A percentile compares a stretch with the other conserved stretches of the same genome.
Conservation (phyloP, 2,888 invertebrate species). For the Aporophyla nigra region DNA sequence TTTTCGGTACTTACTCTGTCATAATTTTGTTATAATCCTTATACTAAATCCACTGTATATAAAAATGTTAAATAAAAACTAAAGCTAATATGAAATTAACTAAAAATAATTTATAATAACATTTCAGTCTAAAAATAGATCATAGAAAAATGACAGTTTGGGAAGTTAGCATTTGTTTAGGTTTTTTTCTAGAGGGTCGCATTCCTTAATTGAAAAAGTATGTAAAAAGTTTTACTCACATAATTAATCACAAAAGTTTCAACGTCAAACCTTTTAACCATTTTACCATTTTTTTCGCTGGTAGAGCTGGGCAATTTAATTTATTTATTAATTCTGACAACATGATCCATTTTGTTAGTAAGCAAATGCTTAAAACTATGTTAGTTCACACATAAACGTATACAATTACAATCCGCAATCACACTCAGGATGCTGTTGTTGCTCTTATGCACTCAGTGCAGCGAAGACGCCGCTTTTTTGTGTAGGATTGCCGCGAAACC, state of each 20-base stretch:
- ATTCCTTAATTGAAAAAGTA: constrained; percentile 59
- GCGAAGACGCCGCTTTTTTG: too few relatives aligned
- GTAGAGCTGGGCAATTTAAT: not conserved
- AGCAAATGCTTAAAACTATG: too few relatives aligned
- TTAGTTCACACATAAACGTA: too few relatives aligned
- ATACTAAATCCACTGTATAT: constrained; percentile 74
- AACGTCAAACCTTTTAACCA: not conserved
- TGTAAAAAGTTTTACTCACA: constrained; percentile 27
- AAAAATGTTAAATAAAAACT: constrained; percentile 80
- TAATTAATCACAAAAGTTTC: not conserved
- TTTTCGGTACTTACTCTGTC: constrained; percentile 83
- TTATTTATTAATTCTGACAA: too few relatives aligned
- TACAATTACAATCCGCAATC: too few relatives aligned
- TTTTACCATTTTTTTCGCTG: not conserved
- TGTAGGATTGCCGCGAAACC: too few relatives aligned
- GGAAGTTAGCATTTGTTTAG: constrained; percentile 65
- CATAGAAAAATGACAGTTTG: constrained; percentile 79
- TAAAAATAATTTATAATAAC: constrained; percentile 87
- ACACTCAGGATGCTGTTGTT: too few relatives aligned
- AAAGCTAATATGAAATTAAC: constrained; percentile 83
- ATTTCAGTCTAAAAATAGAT: constrained; percentile 81
- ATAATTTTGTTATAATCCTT: constrained; percentile 80
- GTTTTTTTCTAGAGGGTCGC: constrained; percentile 59
- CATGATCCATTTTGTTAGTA: too few relatives aligned
- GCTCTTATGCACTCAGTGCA: too few relatives aligned